These are phyloP conservation scores for Lepidothrix coronata DNA, from an alignment of 2,113 vertebrate genomes.

Conservation along the genomic window DNA sequence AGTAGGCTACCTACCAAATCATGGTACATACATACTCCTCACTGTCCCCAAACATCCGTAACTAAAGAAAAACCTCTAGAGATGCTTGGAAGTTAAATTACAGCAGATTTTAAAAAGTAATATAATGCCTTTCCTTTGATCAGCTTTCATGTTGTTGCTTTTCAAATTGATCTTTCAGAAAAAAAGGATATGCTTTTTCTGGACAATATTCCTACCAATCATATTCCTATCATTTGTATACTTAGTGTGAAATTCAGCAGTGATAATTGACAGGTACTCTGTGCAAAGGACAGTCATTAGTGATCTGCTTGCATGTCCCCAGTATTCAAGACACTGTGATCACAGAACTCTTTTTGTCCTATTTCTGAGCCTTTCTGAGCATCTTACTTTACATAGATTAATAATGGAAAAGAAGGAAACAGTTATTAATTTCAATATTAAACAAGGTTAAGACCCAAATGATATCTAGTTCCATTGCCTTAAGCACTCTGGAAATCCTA, in stretches of 20 bases:
- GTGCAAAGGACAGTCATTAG: not conserved
- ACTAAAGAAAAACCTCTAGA: not conserved
- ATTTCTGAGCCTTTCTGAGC: not conserved
- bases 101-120: not conserved
- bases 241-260: not conserved
- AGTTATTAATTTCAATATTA: not conserved
- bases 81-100: not conserved
- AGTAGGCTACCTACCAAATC: not conserved
- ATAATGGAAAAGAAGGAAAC: not conserved
- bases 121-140: not conserved
- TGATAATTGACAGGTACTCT: not conserved
- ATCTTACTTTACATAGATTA: not conserved
- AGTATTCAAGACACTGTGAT: not conserved
- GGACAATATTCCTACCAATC: not conserved
- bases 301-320: not conserved
- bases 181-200: not conserved
- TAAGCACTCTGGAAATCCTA: not conserved
- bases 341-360: not conserved
- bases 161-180: not conserved
- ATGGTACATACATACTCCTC: not conserved
- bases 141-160: not conserved
- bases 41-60: fast-evolving
- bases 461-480: not conserved
- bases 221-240: not conserved
- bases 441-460: not conserved